Evolutionary conservation across 2,888 invertebrate genomes (phyloP).

Genomic region (Acronicta alni): DNA sequence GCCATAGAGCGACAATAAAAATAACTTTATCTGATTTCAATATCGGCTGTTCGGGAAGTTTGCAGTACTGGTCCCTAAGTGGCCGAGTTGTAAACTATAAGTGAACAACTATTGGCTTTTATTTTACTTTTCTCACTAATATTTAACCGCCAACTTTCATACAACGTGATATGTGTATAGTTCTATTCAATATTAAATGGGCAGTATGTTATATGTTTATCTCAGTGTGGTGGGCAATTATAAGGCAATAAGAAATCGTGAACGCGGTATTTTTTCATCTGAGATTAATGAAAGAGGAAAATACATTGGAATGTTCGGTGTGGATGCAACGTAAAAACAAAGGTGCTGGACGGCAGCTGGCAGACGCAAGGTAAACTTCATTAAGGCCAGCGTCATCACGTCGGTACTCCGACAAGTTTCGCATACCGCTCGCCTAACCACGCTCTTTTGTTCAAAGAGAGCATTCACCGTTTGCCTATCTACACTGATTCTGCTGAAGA

Average conservation of each 20-base stretch:
- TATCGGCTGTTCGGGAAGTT: constrained; percentile 60
- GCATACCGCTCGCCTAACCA: constrained; percentile 11
- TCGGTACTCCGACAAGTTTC: constrained; percentile 25
- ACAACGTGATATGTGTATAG: constrained; percentile 18
- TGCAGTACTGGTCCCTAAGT: constrained; percentile 48
- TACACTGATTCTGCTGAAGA: constrained; percentile 5
- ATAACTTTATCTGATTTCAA: constrained; percentile 64
- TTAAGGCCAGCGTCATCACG: constrained; percentile 30
- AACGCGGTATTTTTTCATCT: constrained; percentile 15
- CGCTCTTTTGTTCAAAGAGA: constrained; percentile 12
- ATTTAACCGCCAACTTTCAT: constrained; percentile 22
- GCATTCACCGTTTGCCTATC: constrained; percentile 1
- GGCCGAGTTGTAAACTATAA: constrained; percentile 44
- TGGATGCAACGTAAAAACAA: constrained; percentile 35
- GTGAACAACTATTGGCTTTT: constrained; percentile 39
- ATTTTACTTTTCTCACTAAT: constrained; percentile 33
- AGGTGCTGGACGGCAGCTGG: constrained; percentile 51
- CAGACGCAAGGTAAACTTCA: constrained; percentile 54
- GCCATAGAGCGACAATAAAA: constrained; percentile 58
- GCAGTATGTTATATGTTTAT: background rate
- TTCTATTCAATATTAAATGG: constrained; percentile 12
- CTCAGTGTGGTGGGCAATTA: too few species aligned
- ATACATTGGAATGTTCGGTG: background rate
- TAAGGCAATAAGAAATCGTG: too few species aligned
- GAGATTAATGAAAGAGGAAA: constrained; percentile 18